phyloP scores from a whole-genome alignment of 2,113 vertebrate species.

The Campylomormyrus numenius region DNA sequence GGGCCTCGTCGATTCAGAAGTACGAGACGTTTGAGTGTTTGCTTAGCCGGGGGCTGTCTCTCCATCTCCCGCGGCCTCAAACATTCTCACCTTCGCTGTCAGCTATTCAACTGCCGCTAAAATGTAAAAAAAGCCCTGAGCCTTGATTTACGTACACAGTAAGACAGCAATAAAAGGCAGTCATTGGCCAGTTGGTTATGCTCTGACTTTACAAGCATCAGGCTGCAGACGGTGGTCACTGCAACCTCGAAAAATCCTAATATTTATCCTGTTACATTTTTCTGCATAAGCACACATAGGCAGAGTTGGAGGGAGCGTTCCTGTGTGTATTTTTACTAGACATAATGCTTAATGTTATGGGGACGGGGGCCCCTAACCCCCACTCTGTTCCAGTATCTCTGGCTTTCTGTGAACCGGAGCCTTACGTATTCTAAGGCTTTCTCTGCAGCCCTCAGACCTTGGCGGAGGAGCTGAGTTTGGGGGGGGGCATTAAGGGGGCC shows the following conservation, averaged over 20 bases:
- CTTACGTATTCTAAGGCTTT: background rate
- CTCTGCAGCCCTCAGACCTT: background rate
- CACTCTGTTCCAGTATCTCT: background rate
- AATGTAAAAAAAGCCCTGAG: background rate
- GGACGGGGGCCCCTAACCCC: background rate
- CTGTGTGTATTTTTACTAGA: conserved; percentile 5
- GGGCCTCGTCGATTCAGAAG: background rate
- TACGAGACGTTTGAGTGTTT: background rate
- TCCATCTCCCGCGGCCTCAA: background rate
- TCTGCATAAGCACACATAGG: background rate
- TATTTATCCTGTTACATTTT: conserved; percentile 13
- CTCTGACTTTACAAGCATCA: background rate
- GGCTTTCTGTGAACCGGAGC: background rate
- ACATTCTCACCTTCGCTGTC: background rate
- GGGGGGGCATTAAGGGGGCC: background rate
- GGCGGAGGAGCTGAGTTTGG: background rate
- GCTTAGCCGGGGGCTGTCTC: background rate
- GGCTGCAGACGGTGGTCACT: background rate
- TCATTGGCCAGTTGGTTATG: background rate
- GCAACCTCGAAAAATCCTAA: conserved; percentile 1
- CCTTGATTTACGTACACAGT: background rate
- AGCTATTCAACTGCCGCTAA: background rate
- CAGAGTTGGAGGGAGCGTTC: background rate
- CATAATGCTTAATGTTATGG: background rate
- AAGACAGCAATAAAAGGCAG: background rate